Conservation (phyloP, 1,140 invertebrate genomes). For the Dendrolimus kikuchii region DNA sequence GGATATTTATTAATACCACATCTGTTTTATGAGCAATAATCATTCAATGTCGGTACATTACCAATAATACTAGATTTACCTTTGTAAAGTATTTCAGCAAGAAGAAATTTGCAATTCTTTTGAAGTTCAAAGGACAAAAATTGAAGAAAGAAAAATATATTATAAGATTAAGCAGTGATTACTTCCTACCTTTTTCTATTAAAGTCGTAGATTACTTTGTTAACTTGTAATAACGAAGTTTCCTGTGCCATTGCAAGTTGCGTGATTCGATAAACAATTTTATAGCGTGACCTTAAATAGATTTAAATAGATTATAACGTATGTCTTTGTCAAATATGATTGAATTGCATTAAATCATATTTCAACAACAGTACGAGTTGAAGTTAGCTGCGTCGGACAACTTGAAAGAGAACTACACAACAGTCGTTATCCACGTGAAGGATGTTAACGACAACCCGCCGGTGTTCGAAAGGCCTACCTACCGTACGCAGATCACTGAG, state of each 20-base stretch:
- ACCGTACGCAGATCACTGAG: conserved; percentile 95
- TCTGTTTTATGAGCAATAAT: neutral
- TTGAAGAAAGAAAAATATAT: neutral
- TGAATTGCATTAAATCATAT: neutral
- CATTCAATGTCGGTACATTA: neutral
- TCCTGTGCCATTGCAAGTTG: neutral
- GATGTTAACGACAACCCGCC: conserved; percentile 92
- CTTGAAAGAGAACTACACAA: conserved; percentile 96
- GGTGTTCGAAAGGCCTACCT: conserved; percentile 91
- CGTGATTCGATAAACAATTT: too few relatives aligned
- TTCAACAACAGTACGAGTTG: conserved; percentile 85
- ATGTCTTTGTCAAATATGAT: neutral
- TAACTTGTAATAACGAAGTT: conserved; percentile 15
- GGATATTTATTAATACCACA: conserved; percentile 5
- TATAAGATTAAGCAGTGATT: conserved; percentile 16
- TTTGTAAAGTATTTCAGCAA: too few relatives aligned
- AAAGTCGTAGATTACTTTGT: conserved; percentile 21
- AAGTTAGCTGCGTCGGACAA: conserved; percentile 95
- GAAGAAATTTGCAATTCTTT: too few relatives aligned
- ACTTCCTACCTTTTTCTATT: conserved; percentile 14
- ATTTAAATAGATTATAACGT: too few relatives aligned
- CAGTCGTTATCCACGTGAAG: conserved; percentile 95
- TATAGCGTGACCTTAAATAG: too few relatives aligned
- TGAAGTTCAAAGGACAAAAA: too few relatives aligned
- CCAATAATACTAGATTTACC: too few relatives aligned